phyloP scores from a whole-genome alignment of 2,797 vertebrate genomes.

The Halcyon leucocephala region DNA sequence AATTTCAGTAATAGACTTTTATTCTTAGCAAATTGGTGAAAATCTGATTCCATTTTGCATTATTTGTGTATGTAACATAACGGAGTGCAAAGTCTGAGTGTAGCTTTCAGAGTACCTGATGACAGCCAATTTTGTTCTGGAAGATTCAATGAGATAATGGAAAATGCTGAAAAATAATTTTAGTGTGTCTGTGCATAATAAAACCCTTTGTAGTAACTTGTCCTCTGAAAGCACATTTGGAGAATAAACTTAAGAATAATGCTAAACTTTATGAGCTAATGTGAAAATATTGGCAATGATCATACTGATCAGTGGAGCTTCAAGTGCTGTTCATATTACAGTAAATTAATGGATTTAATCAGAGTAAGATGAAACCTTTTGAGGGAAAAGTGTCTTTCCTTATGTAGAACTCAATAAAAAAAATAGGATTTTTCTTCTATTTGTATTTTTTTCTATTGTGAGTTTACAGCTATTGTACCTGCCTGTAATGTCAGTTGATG shows the following conservation, averaged over 20 bases:
- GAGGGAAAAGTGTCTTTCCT: background rate
- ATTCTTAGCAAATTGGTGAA: background rate
- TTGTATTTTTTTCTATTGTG: background rate
- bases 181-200: background rate
- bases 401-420: background rate
- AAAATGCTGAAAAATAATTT: background rate
- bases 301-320: background rate
- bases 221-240: background rate
- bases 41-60: background rate
- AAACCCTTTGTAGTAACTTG: background rate
- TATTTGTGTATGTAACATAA: background rate
- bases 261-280: background rate
- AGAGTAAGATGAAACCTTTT: background rate
- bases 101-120: background rate
- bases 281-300: background rate
- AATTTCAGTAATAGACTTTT: background rate
- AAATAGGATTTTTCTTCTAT: background rate
- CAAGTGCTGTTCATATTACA: background rate
- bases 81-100: background rate
- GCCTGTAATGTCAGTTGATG: background rate
- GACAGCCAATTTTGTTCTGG: background rate
- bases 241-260: background rate
- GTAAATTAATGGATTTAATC: constrained; percentile 15
- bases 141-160: background rate
- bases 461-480: background rate